Conservation (phyloP, 2,797 vertebrate genomes). For the Galagoides demidoff region DNA sequence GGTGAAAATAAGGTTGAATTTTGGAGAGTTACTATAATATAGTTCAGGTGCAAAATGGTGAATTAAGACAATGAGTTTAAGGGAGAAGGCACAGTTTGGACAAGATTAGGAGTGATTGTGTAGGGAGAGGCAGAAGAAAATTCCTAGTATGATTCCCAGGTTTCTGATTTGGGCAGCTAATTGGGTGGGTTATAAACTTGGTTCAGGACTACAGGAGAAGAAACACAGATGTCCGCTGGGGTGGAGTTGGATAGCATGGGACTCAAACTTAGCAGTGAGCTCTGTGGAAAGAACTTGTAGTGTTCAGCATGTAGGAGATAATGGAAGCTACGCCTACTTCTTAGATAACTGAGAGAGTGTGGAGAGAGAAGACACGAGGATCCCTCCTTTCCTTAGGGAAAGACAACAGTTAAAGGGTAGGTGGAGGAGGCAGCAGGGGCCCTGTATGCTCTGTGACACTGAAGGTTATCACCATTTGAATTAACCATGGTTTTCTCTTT, state of each 20-base stretch:
- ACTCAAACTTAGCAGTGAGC: neutral
- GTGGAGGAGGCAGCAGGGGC: neutral
- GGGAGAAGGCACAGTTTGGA: constrained; percentile 16
- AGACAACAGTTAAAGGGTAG: neutral
- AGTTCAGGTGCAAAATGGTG: constrained; percentile 44
- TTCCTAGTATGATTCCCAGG: neutral
- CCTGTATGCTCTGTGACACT: neutral
- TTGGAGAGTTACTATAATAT: neutral
- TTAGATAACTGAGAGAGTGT: neutral
- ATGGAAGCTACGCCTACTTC: neutral
- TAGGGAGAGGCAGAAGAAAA: constrained; percentile 19
- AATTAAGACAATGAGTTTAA: constrained; percentile 32
- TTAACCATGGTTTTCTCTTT: constrained; percentile 77
- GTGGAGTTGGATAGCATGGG: neutral
- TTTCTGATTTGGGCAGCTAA: constrained; percentile 9
- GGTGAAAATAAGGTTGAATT: constrained; percentile 29
- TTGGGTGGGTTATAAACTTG: neutral
- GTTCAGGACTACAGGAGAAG: neutral
- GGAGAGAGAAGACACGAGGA: neutral
- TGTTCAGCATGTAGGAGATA: neutral
- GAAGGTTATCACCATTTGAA: constrained; percentile 38
- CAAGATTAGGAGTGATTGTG: constrained; percentile 1
- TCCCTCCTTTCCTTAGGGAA: neutral
- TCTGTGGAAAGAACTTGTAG: neutral
- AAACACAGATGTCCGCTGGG: neutral